Evolutionary conservation across 35 echinoderm and acorn worm species (phyloP), one percentile per base, ranked within the genome.

Genomic region (Heliocidaris erythrogramma): DNA sequence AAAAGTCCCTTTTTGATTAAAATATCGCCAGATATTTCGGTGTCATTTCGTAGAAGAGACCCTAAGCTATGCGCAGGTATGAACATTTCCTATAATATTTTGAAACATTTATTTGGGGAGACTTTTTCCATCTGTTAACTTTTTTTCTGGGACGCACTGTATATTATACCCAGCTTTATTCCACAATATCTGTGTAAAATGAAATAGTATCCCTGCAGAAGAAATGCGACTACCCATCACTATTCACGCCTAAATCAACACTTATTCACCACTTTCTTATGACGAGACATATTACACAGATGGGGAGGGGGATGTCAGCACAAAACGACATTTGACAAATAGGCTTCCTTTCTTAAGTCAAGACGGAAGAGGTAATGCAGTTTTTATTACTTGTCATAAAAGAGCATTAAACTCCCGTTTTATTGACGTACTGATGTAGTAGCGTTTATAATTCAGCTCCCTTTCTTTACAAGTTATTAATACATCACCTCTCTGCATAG

Each of bases 311-410:
- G 65, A 27, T 3, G 61, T 7, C 61, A 71, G 24, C 16, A 7
- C 5, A 78, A 78, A 27, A 78, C 17, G 65, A 78, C 65, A 78
- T 78, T 78, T 78, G 65, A 78, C 65, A 78, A 78, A 78, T 78
- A 24, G 65, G 65, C 65, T 78, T 78, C 65, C 52, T 78, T 78
- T 78, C 35, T 78, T n/a, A 78, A 78, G 65, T 78, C 65, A 78
- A 78, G 21, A n/a, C 65, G 65, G 65, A n/a, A 78, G 17, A 21
- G 65, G 65, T 78, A 78, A 78, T 78, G 18, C 21, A 78, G 21
- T 21, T 78, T 78, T 78, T 78, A 78, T 78, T n/a, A n/a, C 18
- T 27, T 7, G 65, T 78, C 65, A 78, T 78, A 78, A 78, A 78
- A 78, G 17, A 24, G 27, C 65, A 78, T 78, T n/a, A 78, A 78